These are phyloP conservation scores for Trididemnum clinides DNA, from an alignment of 23 tunicate species.

Conservation along the genomic window DNA sequence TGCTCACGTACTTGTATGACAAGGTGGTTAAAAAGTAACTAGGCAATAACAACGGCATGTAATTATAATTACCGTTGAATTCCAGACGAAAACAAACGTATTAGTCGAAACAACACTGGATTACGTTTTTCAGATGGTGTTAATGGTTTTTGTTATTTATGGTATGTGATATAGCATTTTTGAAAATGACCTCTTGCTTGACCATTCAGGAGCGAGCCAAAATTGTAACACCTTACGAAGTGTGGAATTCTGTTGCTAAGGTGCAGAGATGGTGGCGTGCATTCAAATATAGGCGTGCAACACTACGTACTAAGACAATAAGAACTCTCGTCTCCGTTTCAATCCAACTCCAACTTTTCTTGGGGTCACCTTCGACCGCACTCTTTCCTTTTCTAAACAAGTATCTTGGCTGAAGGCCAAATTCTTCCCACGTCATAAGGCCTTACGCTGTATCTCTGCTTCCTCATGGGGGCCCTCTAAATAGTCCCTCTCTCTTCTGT, in stretches of 20 bases:
- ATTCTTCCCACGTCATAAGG: too few relatives aligned
- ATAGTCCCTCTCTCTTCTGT: too few relatives aligned
- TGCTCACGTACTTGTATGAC: too few relatives aligned
- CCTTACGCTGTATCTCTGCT: too few relatives aligned
- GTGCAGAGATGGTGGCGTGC: neutral
- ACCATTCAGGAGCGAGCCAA: neutral
- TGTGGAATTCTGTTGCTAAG: neutral
- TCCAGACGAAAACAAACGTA: neutral
- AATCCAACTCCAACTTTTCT: too few relatives aligned
- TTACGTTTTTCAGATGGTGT: neutral
- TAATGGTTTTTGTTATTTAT: neutral
- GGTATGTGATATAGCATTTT: neutral
- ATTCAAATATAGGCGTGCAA: neutral
- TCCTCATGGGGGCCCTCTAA: too few relatives aligned
- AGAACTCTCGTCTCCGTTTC: too few relatives aligned
- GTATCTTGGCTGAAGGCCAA: too few relatives aligned
- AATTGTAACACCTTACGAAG: neutral
- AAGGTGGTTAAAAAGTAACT: constrained; percentile 12
- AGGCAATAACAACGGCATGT: neutral
- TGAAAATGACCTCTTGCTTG: neutral
- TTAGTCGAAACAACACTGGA: neutral
- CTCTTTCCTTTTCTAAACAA: too few relatives aligned
- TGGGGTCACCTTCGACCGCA: too few relatives aligned
- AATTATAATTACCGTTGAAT: neutral
- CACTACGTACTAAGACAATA: neutral